Evolutionary conservation across 2,888 invertebrate species (phyloP).

Genomic region (Pycnomerus fuliginosus): DNA sequence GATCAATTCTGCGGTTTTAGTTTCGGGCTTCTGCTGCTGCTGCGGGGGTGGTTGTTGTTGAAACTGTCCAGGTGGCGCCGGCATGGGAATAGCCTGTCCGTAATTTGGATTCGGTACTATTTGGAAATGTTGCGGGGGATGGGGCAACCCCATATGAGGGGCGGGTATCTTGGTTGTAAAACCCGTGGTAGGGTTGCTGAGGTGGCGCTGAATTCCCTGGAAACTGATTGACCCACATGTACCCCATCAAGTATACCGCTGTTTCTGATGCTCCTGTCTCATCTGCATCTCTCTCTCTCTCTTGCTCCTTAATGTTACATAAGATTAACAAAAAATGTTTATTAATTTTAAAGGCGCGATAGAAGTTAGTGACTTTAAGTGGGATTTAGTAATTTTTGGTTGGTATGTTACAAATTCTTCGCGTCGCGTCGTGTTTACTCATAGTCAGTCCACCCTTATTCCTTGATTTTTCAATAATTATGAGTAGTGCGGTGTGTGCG

Average conservation of each 20-base stretch:
- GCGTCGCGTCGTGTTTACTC: conserved; percentile 84
- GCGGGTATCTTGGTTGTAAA: conserved; percentile 25
- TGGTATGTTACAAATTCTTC: conserved; percentile 93
- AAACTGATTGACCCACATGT: conserved; percentile 43
- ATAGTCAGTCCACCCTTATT: no score
- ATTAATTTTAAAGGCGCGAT: no score
- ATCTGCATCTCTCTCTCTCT: conserved; percentile 89
- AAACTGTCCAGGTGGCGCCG: conserved; percentile 29
- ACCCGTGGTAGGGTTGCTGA: no score
- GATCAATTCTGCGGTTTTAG: conserved; percentile 75
- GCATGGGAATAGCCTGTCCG: conserved; percentile 37
- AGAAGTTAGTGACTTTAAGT: no score
- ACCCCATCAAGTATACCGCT: conserved; percentile 79
- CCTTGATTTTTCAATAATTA: no score
- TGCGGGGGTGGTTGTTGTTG: conserved; percentile 29
- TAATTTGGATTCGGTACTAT: conserved; percentile 29
- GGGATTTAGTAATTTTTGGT: no score
- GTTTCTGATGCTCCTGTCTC: conserved; percentile 92
- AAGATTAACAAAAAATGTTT: no score
- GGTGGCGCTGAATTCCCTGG: conserved; percentile 17
- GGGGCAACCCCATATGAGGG: conserved; percentile 24
- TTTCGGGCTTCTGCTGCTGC: conserved; percentile 44
- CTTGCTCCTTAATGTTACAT: no score
- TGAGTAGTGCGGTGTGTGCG: no score
- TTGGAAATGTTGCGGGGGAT: conserved; percentile 25